These are phyloP conservation scores for Eucidaris tribuloides DNA, from an alignment of 35 echinoderm and acorn worm genomes.

Conservation along the genomic window DNA sequence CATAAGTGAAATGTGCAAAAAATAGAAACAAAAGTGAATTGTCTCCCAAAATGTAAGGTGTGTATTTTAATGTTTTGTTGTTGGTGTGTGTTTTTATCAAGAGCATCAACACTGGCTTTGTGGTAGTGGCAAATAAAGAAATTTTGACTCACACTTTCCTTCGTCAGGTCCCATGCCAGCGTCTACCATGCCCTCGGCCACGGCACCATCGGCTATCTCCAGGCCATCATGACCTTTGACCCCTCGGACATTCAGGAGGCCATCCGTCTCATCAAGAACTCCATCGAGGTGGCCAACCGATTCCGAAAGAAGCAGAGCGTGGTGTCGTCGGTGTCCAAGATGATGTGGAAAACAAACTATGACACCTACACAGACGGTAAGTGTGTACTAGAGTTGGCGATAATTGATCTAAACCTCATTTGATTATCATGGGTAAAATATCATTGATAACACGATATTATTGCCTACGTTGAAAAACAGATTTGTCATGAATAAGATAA, in stretches of 20 bases:
- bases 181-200: slow-evolving; percentile 96
- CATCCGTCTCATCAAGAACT: slow-evolving; percentile 83
- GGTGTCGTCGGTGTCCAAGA: slow-evolving; percentile 70
- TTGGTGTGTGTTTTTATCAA: no score
- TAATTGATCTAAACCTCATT: no score
- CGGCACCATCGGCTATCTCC: slow-evolving; percentile 87
- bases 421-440: no score
- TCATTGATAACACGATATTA: no score
- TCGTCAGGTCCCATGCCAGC: slow-evolving; percentile 72
- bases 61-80: no score
- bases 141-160: not conserved
- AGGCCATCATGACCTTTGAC: slow-evolving; percentile 99
- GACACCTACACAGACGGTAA: slow-evolving; percentile 91
- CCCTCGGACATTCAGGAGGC: slow-evolving; percentile 84
- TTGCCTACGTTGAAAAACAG: no score
- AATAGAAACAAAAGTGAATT: no score
- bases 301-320: slow-evolving; percentile 67
- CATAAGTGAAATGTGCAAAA: no score
- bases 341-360: slow-evolving; percentile 76
- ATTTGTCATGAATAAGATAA: no score
- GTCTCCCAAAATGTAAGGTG: no score
- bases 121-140: no score
- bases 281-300: slow-evolving; percentile 70
- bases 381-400: not conserved
- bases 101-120: no score